phyloP scores from a whole-genome alignment of 2,888 invertebrate genomes.

The Dysmachus trigonus region DNA sequence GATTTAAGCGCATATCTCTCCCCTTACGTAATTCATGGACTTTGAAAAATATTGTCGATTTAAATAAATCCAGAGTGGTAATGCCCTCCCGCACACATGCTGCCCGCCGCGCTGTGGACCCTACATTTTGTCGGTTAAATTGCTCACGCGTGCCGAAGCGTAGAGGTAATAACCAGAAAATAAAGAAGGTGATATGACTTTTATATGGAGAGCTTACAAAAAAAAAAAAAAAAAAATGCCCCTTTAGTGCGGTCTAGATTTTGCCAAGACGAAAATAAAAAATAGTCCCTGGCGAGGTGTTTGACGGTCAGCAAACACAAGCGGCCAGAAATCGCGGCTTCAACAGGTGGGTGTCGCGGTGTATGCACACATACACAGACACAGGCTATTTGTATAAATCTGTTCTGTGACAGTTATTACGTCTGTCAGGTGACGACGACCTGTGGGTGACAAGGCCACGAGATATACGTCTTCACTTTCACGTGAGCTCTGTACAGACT shows the following conservation, averaged over 20 bases:
- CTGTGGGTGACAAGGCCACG: not conserved
- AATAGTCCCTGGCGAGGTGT: not conserved
- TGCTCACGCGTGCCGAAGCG: not conserved
- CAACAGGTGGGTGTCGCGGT: not conserved
- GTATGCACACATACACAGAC: not conserved
- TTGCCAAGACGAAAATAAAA: not conserved
- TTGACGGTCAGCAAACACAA: not conserved
- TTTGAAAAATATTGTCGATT: not conserved
- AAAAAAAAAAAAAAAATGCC: not conserved
- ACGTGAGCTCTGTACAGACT: not conserved
- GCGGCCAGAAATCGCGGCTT: not conserved
- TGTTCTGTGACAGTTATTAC: not conserved
- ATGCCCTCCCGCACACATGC: not conserved
- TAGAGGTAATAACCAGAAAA: not conserved
- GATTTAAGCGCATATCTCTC: not conserved
- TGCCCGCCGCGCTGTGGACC: too few relatives aligned
- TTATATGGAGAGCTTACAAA: not conserved
- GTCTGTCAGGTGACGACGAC: not conserved
- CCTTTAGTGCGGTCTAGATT: not conserved
- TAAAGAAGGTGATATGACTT: not conserved
- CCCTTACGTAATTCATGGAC: not conserved
- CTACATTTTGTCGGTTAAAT: not conserved
- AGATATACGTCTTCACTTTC: not conserved
- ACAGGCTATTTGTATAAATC: not conserved
- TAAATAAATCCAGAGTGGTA: not conserved